These are phyloP conservation scores for Dusona sp. DNA, from an alignment of 2,888 invertebrate genomes.

Conservation along the genomic window DNA sequence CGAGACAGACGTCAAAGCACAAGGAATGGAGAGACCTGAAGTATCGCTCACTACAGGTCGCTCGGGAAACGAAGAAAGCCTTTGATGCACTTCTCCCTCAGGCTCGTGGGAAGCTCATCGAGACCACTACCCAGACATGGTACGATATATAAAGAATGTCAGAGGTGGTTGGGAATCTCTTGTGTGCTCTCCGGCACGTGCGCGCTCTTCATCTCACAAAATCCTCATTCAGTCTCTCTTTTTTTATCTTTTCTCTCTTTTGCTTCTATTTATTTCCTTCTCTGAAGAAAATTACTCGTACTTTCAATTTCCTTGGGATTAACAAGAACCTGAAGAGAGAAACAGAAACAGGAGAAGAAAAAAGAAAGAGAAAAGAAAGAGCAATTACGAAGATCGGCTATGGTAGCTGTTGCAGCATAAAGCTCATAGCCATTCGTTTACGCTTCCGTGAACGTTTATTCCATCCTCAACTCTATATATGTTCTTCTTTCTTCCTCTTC, in stretches of 20 bases:
- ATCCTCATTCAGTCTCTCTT: slow-evolving; percentile 34
- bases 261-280: slow-evolving; percentile 30
- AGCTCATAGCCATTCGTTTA: slow-evolving; percentile 4
- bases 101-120: slow-evolving; percentile 53
- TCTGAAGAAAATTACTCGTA: slow-evolving; percentile 18
- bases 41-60: slow-evolving; percentile 20
- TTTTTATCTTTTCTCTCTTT: slow-evolving; percentile 9
- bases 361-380: slow-evolving; percentile 13
- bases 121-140: slow-evolving; percentile 36
- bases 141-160: slow-evolving; percentile 48
- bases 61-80: slow-evolving; percentile 52
- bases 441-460: slow-evolving; percentile 49
- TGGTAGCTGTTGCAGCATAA: slow-evolving; percentile 22
- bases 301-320: slow-evolving; percentile 59
- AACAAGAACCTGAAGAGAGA: slow-evolving; percentile 13
- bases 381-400: slow-evolving; percentile 52
- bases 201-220: slow-evolving; percentile 48
- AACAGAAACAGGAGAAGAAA: neutral
- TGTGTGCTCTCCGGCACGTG: slow-evolving; percentile 51
- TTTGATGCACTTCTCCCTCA: slow-evolving; percentile 56
- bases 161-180: slow-evolving; percentile 43
- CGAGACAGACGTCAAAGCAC: slow-evolving; percentile 37
- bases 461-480: slow-evolving; percentile 35
- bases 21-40: slow-evolving; percentile 32
- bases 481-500: slow-evolving; percentile 15